These are phyloP conservation scores for Aurelia sp. DNA, from an alignment of 30 jellyfish, hydroid and myxozoan species.

Conservation along the genomic window DNA sequence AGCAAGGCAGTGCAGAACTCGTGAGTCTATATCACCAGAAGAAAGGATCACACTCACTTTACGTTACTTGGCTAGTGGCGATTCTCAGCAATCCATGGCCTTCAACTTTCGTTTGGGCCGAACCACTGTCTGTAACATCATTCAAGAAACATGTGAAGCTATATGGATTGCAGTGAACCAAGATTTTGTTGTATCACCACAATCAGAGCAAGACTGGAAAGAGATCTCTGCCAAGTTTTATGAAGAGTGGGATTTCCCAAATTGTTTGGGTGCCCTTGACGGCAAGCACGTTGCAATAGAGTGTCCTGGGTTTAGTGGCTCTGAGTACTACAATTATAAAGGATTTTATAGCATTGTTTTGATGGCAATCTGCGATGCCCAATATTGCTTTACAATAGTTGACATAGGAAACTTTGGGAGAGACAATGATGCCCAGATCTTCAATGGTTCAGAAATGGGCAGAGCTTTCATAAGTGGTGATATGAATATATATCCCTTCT, in stretches of 20 bases:
- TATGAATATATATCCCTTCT: constrained; percentile 19
- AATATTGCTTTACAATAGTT: constrained; percentile 64
- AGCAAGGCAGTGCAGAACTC: constrained; percentile 24
- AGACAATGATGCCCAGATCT: constrained; percentile 61
- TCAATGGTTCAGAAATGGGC: constrained; percentile 28
- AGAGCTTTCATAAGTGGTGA: constrained; percentile 19
- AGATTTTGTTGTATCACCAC: constrained; percentile 23
- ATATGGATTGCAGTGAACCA: constrained; percentile 34
- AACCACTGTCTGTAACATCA: constrained; percentile 22
- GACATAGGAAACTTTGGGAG: constrained; percentile 73
- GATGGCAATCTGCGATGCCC: constrained; percentile 87
- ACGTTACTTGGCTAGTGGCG: constrained; percentile 58
- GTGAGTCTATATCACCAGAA: constrained; percentile 37
- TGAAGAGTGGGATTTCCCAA: constrained; percentile 69
- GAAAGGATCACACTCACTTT: constrained; percentile 37
- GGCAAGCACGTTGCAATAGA: constrained; percentile 81
- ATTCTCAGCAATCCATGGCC: constrained; percentile 29
- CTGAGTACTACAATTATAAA: constrained; percentile 52
- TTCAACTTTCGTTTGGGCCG: constrained; percentile 34
- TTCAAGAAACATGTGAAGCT: constrained; percentile 3
- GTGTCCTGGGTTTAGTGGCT: constrained; percentile 53
- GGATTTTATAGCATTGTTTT: constrained; percentile 63
- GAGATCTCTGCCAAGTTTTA: constrained; percentile 29
- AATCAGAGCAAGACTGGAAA: constrained; percentile 66
- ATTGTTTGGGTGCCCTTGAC: constrained; percentile 74